Evolutionary conservation across 2,113 vertebrate species (phyloP).

Genomic region (Oxygymnocypris stewartii): DNA sequence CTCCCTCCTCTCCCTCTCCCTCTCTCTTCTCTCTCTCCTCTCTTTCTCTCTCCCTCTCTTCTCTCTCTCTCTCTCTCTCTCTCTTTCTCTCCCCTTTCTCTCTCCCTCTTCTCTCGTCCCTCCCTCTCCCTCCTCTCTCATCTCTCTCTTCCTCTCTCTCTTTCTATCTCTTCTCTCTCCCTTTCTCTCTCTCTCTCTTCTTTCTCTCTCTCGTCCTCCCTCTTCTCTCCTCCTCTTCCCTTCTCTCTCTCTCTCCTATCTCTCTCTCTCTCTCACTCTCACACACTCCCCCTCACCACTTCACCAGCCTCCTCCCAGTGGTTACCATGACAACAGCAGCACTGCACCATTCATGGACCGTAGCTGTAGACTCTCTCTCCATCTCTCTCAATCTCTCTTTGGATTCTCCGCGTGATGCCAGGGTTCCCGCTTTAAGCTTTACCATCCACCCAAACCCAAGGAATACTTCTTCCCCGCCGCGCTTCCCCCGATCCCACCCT

Average conservation of each 20-base stretch:
- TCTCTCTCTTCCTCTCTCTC: too few species aligned
- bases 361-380: slow-evolving; percentile 78
- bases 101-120: too few species aligned
- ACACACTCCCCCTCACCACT: slow-evolving; percentile 69
- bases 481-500: not conserved
- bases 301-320: slow-evolving; percentile 67
- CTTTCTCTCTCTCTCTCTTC: too few species aligned
- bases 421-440: not conserved
- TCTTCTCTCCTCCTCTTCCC: too few species aligned
- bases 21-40: too few species aligned
- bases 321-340: slow-evolving; percentile 98
- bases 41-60: slow-evolving; percentile 65
- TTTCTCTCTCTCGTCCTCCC: too few species aligned
- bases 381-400: slow-evolving; percentile 68
- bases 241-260: too few species aligned
- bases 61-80: slow-evolving; percentile 68
- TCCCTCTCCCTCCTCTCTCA: too few species aligned
- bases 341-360: slow-evolving; percentile 98
- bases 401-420: slow-evolving; percentile 23
- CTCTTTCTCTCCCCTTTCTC: too few species aligned
- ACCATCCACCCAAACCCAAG: not conserved
- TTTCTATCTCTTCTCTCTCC: too few species aligned
- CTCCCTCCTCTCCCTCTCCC: too few species aligned
- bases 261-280: slow-evolving; percentile 54
- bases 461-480: not conserved